phyloP scores from a whole-genome alignment of 2,888 invertebrate species.

The Himalopsyche tibetana region DNA sequence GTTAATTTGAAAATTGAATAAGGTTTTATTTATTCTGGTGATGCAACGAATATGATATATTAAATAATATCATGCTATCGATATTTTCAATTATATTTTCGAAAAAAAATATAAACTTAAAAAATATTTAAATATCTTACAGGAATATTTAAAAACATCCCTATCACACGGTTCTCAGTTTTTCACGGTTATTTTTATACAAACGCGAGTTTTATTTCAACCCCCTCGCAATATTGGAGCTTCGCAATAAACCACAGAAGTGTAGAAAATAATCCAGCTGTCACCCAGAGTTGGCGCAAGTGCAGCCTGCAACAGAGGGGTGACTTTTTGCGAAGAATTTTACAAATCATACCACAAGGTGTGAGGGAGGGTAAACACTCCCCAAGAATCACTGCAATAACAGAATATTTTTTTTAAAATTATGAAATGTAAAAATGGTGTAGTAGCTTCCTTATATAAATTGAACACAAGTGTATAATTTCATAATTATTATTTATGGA shows the following conservation, averaged over 20 bases:
- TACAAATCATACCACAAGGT: background rate
- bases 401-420: too few species aligned
- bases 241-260: conserved; percentile 55
- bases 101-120: too few species aligned
- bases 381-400: too few species aligned
- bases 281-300: conserved; percentile 51
- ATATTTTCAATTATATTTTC: too few species aligned
- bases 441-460: too few species aligned
- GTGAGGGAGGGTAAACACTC: background rate
- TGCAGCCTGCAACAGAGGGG: conserved; percentile 44
- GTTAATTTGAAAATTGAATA: too few species aligned
- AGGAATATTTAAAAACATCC: background rate
- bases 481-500: too few species aligned
- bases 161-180: background rate
- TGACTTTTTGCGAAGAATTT: conserved; percentile 7
- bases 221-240: conserved; percentile 49
- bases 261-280: conserved; percentile 58
- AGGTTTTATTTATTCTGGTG: too few species aligned
- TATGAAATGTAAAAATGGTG: too few species aligned
- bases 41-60: too few species aligned
- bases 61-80: too few species aligned
- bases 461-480: too few species aligned
- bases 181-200: conserved; percentile 1
- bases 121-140: background rate
- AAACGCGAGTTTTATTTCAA: conserved; percentile 1